phyloP scores from a whole-genome alignment of 2,113 vertebrate genomes.

The Diadophis punctatus region DNA sequence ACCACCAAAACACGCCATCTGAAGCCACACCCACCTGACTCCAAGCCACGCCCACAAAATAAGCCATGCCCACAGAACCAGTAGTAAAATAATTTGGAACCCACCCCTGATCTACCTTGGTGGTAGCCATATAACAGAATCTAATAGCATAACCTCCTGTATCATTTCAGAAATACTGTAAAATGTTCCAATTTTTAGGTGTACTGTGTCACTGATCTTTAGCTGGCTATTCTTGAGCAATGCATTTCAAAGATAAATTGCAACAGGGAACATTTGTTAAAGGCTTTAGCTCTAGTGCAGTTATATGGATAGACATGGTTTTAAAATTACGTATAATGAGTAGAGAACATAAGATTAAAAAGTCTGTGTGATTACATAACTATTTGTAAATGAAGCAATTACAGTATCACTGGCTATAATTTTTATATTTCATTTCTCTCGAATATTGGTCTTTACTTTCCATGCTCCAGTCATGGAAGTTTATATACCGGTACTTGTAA shows the following conservation, averaged over 20 bases:
- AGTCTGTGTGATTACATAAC: background rate
- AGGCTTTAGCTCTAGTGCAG: background rate
- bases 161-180: background rate
- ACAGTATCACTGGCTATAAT: background rate
- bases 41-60: too few species aligned
- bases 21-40: too few species aligned
- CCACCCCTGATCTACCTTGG: too few species aligned
- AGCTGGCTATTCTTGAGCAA: background rate
- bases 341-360: background rate
- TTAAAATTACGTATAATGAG: background rate
- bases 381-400: background rate
- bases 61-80: too few species aligned
- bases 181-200: background rate
- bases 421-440: background rate
- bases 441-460: background rate
- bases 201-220: background rate
- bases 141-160: background rate
- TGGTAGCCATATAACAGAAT: background rate
- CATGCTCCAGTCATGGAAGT: background rate
- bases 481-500: background rate
- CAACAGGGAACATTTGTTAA: background rate
- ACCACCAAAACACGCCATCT: too few species aligned
- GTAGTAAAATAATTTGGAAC: too few species aligned
- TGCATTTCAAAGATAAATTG: background rate
- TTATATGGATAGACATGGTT: background rate